Evolutionary conservation across 2,888 invertebrate genomes (phyloP).

Genomic region (Punctoribates punctum): DNA sequence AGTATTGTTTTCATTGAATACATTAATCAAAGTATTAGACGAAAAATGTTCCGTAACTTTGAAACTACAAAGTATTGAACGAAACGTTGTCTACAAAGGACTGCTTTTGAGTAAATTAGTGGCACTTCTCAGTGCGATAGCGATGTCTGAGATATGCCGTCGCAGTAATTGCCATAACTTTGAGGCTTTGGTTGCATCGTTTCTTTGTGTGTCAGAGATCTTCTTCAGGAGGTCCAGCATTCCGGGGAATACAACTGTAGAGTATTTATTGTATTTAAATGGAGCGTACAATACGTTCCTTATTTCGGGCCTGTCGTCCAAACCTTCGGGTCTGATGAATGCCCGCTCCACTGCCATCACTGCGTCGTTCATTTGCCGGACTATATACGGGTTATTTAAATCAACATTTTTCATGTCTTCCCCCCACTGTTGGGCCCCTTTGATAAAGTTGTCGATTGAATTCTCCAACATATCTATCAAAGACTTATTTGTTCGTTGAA

Average conservation of each 20-base stretch:
- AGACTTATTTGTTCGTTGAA: background rate
- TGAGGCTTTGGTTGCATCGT: background rate
- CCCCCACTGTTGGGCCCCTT: constrained; percentile 26
- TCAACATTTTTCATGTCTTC: constrained; percentile 1
- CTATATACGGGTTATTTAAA: constrained; percentile 34
- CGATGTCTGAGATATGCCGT: constrained; percentile 42
- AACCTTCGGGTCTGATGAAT: constrained; percentile 45
- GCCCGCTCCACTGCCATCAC: constrained; percentile 45
- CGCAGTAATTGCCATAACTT: constrained; percentile 31
- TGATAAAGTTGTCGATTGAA: constrained; percentile 32
- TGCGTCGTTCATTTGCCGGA: constrained; percentile 40
- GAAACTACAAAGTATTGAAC: background rate
- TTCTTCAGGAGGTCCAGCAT: constrained; percentile 38
- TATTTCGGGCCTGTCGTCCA: constrained; percentile 43
- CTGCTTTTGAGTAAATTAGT: constrained; percentile 18
- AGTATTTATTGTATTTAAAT: constrained; percentile 37
- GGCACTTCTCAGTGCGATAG: constrained; percentile 37
- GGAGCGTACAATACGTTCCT: constrained; percentile 43
- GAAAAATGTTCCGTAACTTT: constrained; percentile 10
- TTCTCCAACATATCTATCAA: constrained; percentile 31
- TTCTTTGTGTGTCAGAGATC: constrained; percentile 3
- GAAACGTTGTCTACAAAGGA: constrained; percentile 20
- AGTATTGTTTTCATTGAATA: background rate
- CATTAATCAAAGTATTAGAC: constrained; percentile 16
- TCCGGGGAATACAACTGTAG: constrained; percentile 40